phyloP scores from a whole-genome alignment of 2,797 vertebrate genomes.

The Lagorchestes hirsutus region DNA sequence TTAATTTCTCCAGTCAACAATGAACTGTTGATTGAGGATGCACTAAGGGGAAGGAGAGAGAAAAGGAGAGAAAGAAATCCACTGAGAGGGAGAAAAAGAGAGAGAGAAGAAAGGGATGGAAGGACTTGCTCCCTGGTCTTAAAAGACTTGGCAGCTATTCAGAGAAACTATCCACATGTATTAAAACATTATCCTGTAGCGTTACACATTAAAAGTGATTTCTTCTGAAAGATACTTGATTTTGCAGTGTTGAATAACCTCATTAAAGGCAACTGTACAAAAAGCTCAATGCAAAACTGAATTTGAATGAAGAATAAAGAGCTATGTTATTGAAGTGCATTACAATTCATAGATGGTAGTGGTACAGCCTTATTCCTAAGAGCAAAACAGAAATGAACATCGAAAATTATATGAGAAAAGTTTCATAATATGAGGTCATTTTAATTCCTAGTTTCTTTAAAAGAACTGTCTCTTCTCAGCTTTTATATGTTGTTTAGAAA shows the following conservation, averaged over 20 bases:
- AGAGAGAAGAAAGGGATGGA: background rate
- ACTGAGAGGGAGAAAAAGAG: background rate
- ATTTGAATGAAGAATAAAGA: slow-evolving; percentile 72
- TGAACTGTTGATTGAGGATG: slow-evolving; percentile 27
- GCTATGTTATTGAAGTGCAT: slow-evolving; percentile 65
- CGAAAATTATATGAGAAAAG: slow-evolving; percentile 82
- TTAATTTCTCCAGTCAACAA: background rate
- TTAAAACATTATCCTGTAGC: background rate
- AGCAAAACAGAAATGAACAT: slow-evolving; percentile 79
- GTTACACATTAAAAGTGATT: slow-evolving; percentile 20
- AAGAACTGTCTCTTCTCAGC: slow-evolving; percentile 83
- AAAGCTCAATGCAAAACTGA: slow-evolving; percentile 41
- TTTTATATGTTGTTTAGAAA: slow-evolving; percentile 88
- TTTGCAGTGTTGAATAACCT: slow-evolving; percentile 9
- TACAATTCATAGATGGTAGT: slow-evolving; percentile 75
- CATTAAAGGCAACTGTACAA: slow-evolving; percentile 49
- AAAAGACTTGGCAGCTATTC: slow-evolving; percentile 43
- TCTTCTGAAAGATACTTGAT: slow-evolving; percentile 11
- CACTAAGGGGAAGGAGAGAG: background rate
- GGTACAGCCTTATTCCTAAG: slow-evolving; percentile 63
- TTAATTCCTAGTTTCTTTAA: slow-evolving; percentile 83
- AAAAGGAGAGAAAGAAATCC: background rate
- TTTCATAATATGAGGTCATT: slow-evolving; percentile 87
- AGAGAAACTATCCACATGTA: slow-evolving; percentile 53
- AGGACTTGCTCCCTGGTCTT: background rate